phyloP scores from a whole-genome alignment of 1,140 invertebrate species.

The Psix sp. region DNA sequence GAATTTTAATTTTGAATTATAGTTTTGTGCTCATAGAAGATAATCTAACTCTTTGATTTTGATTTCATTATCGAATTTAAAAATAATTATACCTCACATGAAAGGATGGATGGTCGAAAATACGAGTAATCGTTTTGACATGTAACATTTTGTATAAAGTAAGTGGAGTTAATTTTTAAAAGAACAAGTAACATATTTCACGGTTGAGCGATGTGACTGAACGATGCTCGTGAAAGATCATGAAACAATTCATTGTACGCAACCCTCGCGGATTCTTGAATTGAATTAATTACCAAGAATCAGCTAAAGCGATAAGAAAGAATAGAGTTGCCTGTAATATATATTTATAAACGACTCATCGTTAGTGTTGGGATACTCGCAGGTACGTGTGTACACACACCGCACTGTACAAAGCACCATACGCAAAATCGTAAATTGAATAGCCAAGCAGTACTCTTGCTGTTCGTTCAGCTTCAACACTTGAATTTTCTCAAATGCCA shows the following conservation, averaged over 20 bases:
- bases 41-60: slow-evolving; percentile 32
- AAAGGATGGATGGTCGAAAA: slow-evolving; percentile 4
- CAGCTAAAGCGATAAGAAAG: slow-evolving; percentile 9
- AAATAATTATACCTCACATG: slow-evolving; percentile 27
- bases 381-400: slow-evolving; percentile 37
- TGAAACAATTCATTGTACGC: too few relatives aligned
- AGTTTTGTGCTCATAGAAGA: slow-evolving; percentile 31
- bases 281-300: slow-evolving; percentile 20
- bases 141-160: slow-evolving; percentile 37
- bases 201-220: too few relatives aligned
- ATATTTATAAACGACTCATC: slow-evolving; percentile 37
- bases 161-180: too few relatives aligned
- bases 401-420: slow-evolving; percentile 23
- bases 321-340: slow-evolving; percentile 37
- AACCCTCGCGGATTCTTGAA: slow-evolving; percentile 18
- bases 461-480: slow-evolving; percentile 59
- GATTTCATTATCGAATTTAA: slow-evolving; percentile 31
- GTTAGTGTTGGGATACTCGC: slow-evolving; percentile 34
- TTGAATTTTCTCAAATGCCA: slow-evolving; percentile 28
- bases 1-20: slow-evolving; percentile 44
- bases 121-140: slow-evolving; percentile 22
- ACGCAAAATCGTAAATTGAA: slow-evolving; percentile 34
- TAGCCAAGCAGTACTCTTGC: too few relatives aligned
- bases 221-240: too few relatives aligned
- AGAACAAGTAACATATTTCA: too few relatives aligned